Conservation (phyloP, 2,797 vertebrate genomes). For the Staurois parvus region DNA sequence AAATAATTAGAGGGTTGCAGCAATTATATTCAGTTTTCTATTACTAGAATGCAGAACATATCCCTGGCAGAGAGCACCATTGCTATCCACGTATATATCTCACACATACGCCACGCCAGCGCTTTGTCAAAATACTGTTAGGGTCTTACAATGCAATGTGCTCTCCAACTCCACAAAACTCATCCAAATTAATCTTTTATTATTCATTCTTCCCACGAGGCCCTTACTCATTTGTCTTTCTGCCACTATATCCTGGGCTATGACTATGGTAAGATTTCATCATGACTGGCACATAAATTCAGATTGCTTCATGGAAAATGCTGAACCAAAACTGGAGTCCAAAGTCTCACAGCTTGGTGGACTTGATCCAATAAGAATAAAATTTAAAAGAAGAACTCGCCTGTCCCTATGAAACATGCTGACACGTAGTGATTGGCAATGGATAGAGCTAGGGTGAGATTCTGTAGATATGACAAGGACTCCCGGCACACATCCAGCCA, state of each 20-base stretch:
- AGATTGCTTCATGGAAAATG: constrained; percentile 5
- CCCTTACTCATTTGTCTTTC: constrained; percentile 32
- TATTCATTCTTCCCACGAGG: constrained; percentile 28
- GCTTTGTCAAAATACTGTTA: constrained; percentile 17
- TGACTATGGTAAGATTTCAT: background rate
- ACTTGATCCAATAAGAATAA: constrained; percentile 8
- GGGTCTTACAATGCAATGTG: background rate
- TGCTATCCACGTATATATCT: background rate
- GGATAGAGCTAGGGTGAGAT: constrained; percentile 11
- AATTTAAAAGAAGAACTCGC: constrained; percentile 1
- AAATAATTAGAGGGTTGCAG: background rate
- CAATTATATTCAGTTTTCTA: background rate
- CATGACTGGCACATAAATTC: constrained; percentile 3
- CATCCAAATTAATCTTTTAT: constrained; percentile 22
- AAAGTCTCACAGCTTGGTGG: background rate
- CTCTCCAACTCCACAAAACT: constrained; percentile 8
- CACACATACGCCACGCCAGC: constrained; percentile 8
- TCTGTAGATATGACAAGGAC: constrained; percentile 1
- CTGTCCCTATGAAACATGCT: background rate
- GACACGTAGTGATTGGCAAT: background rate
- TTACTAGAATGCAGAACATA: background rate
- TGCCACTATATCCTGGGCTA: constrained; percentile 28
- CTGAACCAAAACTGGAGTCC: background rate
- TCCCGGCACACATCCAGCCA: constrained; percentile 14
- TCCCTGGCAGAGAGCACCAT: background rate